Conservation (phyloP, 2,888 invertebrate species). For the Magallana nippona region DNA sequence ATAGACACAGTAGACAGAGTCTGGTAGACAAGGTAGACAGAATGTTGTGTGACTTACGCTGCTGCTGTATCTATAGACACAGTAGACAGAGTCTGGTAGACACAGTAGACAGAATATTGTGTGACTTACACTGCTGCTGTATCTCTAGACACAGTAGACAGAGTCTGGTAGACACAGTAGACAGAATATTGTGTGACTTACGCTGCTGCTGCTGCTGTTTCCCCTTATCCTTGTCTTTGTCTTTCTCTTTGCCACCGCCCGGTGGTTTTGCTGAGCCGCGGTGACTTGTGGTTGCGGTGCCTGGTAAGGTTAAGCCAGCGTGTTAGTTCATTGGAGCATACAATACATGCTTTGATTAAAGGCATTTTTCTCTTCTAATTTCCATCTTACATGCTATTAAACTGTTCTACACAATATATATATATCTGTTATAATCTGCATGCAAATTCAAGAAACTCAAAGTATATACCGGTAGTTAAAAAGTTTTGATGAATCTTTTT, state of each 20-base stretch:
- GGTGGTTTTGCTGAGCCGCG: conserved; percentile 75
- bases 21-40: not conserved
- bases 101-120: not conserved
- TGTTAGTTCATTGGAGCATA: conserved; percentile 1
- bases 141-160: conserved; percentile 3
- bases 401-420: not conserved
- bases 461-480: too few species aligned
- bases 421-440: not conserved
- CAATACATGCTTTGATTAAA: conserved; percentile 12
- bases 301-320: conserved; percentile 58
- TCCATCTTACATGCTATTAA: conserved; percentile 11
- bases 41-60: not conserved
- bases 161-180: not conserved
- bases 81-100: not conserved
- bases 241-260: conserved; percentile 59
- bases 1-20: not conserved
- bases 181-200: not conserved
- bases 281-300: conserved; percentile 75
- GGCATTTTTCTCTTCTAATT: not conserved
- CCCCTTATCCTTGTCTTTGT: conserved; percentile 47
- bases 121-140: too few species aligned
- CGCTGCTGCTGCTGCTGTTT: conserved; percentile 27
- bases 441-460: not conserved
- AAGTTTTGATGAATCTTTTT: too few species aligned
- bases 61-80: not conserved